These are phyloP conservation scores for Menura novaehollandiae DNA, from an alignment of 2,113 vertebrate species.

Conservation along the genomic window DNA sequence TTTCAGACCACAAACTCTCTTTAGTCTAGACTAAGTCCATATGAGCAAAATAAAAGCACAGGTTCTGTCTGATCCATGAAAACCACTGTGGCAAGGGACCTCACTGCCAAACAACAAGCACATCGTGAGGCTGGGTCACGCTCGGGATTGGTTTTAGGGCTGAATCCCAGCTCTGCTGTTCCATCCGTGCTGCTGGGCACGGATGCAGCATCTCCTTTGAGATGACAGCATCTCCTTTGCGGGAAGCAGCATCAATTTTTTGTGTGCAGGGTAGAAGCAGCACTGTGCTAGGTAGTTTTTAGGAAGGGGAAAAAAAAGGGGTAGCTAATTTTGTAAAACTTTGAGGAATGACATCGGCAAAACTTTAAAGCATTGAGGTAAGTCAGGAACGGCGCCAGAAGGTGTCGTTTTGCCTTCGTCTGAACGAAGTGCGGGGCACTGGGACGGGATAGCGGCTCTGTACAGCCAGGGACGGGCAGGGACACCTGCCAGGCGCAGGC, in stretches of 20 bases:
- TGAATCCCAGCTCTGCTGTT: neutral
- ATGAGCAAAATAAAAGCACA: neutral
- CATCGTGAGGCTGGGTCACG: rapidly evolving
- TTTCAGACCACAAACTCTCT: neutral
- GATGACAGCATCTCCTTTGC: neutral
- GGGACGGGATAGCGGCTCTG: neutral
- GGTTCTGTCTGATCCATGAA: neutral
- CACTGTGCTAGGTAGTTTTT: neutral
- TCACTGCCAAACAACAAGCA: neutral
- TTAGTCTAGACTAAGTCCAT: neutral
- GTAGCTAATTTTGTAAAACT: neutral
- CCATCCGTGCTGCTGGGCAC: neutral
- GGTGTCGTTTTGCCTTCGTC: neutral
- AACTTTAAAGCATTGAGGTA: neutral
- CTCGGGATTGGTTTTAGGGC: rapidly evolving
- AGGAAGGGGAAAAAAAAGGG: neutral
- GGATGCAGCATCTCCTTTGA: neutral
- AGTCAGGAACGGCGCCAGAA: neutral
- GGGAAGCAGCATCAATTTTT: rapidly evolving
- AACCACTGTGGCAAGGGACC: neutral
- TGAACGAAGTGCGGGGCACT: too few species aligned
- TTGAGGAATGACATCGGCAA: too few species aligned
- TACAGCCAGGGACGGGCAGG: neutral
- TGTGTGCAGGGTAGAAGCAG: neutral
- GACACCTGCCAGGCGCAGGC: neutral